phyloP scores from a whole-genome alignment of 92 coral and sea anemone genomes.

The Zoanthus solanderi region DNA sequence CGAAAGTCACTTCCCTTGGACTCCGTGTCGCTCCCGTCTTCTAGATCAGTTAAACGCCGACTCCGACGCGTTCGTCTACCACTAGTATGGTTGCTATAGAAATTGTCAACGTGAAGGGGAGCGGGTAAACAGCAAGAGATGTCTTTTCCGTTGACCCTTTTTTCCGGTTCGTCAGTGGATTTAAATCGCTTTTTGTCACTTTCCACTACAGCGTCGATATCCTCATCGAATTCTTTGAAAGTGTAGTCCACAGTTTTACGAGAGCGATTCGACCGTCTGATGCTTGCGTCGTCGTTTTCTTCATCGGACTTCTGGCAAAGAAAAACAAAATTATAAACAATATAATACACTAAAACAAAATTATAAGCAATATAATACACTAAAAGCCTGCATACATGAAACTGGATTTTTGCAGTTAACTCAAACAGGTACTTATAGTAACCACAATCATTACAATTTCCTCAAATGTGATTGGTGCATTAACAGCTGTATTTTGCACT shows the following conservation, averaged over 20 bases:
- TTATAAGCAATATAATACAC: too few species aligned
- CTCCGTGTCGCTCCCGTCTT: slow-evolving; percentile 86
- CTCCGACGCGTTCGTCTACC: slow-evolving; percentile 64
- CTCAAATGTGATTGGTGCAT: too few species aligned
- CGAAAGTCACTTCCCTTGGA: slow-evolving; percentile 83
- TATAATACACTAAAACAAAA: background rate
- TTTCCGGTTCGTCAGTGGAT: slow-evolving; percentile 58
- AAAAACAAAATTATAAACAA: background rate
- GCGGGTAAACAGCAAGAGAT: slow-evolving; percentile 34
- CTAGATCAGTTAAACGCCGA: slow-evolving; percentile 83
- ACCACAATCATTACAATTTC: too few species aligned
- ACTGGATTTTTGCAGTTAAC: too few species aligned
- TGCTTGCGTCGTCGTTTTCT: slow-evolving; percentile 72
- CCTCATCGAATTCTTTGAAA: slow-evolving; percentile 95
- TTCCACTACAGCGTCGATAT: slow-evolving; percentile 90
- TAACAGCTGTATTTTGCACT: too few species aligned
- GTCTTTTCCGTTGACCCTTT: slow-evolving; percentile 60
- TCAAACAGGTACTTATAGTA: too few species aligned
- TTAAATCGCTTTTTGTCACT: slow-evolving; percentile 74
- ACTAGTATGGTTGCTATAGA: slow-evolving; percentile 38
- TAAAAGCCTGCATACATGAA: too few species aligned
- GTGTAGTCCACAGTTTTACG: slow-evolving; percentile 98
- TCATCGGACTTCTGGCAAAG: slow-evolving; percentile 65
- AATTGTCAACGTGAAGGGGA: slow-evolving; percentile 68
- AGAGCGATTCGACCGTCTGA: slow-evolving; percentile 91